Percentiles rank a stretch among this genome's conserved stretches.
Conservation (phyloP, 2,113 vertebrate genomes). For the Prunella fulvescens region DNA sequence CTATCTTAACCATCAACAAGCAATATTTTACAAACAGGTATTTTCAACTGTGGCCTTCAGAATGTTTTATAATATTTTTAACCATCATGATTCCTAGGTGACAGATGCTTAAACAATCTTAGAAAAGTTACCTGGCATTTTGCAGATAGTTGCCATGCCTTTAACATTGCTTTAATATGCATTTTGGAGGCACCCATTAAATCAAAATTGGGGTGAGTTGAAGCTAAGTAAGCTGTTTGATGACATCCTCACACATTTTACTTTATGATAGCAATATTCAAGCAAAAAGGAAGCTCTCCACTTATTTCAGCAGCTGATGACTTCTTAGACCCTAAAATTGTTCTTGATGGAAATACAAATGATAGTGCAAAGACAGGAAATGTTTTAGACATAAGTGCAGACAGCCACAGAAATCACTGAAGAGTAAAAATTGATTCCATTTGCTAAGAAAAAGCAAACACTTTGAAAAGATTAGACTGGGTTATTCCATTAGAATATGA, state of each 20-base stretch:
- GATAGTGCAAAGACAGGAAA: background rate
- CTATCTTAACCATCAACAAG: background rate
- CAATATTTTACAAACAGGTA: background rate
- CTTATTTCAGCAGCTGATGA: background rate
- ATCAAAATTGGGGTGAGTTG: background rate
- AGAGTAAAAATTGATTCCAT: conserved; percentile 33
- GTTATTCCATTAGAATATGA: conserved; percentile 30
- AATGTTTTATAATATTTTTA: background rate
- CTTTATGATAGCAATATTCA: background rate
- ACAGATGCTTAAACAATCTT: background rate
- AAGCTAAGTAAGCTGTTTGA: background rate
- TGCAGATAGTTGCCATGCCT: background rate
- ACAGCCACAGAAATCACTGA: conserved; percentile 24
- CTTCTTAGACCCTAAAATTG: background rate
- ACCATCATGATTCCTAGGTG: background rate
- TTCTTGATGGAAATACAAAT: conserved; percentile 3
- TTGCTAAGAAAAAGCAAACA: conserved; percentile 11
- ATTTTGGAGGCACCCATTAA: background rate
- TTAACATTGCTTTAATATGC: background rate
- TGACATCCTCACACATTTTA: background rate
- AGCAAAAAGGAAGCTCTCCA: background rate
- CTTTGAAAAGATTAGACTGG: background rate
- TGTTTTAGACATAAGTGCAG: background rate
- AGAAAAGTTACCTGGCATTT: background rate
- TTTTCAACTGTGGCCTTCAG: background rate